Evolutionary conservation across 2,888 invertebrate genomes (phyloP).

Genomic region (Morpho achilles): DNA sequence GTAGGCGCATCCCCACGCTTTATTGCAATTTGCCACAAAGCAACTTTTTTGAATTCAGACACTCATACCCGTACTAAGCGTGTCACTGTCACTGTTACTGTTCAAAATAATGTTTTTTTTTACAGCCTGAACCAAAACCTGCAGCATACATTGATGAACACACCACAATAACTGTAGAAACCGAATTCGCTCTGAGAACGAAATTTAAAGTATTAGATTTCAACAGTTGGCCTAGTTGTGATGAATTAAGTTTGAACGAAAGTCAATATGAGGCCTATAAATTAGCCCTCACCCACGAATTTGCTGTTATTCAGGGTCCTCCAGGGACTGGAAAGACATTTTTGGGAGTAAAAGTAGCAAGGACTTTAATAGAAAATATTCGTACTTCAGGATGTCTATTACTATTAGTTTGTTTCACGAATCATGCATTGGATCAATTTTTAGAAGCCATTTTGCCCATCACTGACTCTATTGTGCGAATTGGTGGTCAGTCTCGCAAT

Average conservation of each 20-base stretch:
- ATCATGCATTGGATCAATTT: constrained; percentile 92
- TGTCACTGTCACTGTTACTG: neutral
- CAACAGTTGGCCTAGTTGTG: constrained; percentile 65
- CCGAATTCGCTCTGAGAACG: neutral
- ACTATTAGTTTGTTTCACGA: constrained; percentile 89
- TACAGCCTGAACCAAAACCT: constrained; percentile 39
- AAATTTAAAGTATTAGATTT: constrained; percentile 43
- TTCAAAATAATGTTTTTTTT: neutral
- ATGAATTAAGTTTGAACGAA: constrained; percentile 76
- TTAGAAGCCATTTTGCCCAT: constrained; percentile 82
- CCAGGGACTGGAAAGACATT: constrained; percentile 93
- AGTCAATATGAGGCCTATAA: constrained; percentile 83
- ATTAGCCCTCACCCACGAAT: constrained; percentile 83
- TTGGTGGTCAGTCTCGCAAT: constrained; percentile 84
- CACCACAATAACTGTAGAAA: constrained; percentile 19
- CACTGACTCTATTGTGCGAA: constrained; percentile 80
- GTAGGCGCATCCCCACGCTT: too few species aligned
- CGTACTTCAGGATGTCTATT: constrained; percentile 62
- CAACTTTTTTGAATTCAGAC: neutral
- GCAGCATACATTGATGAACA: constrained; percentile 41
- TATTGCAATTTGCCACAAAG: too few species aligned
- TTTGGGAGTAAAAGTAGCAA: constrained; percentile 85
- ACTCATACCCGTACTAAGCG: neutral
- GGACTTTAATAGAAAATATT: constrained; percentile 81
- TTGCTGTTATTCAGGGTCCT: constrained; percentile 90